Base-by-base conservation (phyloP, 2,797 vertebrate species). In the Darevskia mixta region DNA sequence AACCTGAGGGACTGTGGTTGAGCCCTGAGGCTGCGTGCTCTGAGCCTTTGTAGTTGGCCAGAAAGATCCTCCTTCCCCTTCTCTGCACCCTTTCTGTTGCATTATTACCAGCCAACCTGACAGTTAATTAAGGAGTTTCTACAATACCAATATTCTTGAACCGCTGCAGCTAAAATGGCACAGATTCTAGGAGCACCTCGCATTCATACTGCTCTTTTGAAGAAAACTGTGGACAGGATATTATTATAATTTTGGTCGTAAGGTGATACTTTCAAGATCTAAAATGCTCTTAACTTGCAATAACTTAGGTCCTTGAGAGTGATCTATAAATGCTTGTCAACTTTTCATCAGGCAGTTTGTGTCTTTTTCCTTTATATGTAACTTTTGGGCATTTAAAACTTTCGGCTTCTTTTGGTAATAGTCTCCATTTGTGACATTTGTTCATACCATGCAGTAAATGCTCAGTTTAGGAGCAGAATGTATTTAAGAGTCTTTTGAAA, bases 201-300 rank as follows among this genome's bases (percentile, higher is more conserved):
- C 85, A 73, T 80, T 77, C n/a, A 23, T 64, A 78, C n/a, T 1
- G 45, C 55, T 1, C 9, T 29, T 81, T 76, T 0, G 3, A 86
- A 79, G 9, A 45, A 72, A 76, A 0, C 0, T 0, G 41, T 8
- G 7, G 3, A n/a, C 1, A 76, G 79, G 88, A 18, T 45, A 6
- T 15, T 45, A 6, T 15, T 49, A 11, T 49, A 4, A 13, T 41
- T 82, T 61, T 43, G n/a, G 29, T 55, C 87, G 87, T 78, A 58
- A 43, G 79, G 61, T 69, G 0, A 10, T n/a, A 38, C 0, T 2
- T 1, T 88, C 1, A 7, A 58, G 29, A 25, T 76, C 23, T 66
- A 69, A 82, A 75, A 55, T 67, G 25, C 64, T 77, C 71, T 69
- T 67, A 18, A 83, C 20, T n/a, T 69, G 25, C 55, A 61, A 75